These are phyloP conservation scores for Molorchus minor DNA, from an alignment of 2,888 invertebrate species.

Conservation along the genomic window DNA sequence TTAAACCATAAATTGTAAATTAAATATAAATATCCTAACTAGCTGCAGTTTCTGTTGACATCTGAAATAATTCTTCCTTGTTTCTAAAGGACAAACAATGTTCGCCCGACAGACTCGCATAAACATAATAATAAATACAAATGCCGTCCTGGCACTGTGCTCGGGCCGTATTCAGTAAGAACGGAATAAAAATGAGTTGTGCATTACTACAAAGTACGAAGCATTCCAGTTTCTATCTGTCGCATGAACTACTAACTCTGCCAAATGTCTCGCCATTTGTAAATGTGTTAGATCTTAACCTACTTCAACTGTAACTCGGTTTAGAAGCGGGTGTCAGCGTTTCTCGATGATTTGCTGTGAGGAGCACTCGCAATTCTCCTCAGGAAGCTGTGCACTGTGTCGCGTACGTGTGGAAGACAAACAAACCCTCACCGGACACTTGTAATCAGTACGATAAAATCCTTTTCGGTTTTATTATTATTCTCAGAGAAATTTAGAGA, in stretches of 20 bases:
- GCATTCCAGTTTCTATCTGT: constrained; percentile 34
- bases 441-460: too few species aligned
- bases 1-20: too few species aligned
- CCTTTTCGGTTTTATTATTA: too few species aligned
- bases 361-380: constrained; percentile 2
- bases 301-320: constrained; percentile 39
- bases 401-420: background rate
- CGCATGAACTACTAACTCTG: constrained; percentile 28
- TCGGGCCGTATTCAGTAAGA: constrained; percentile 28
- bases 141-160: constrained; percentile 25
- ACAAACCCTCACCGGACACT: too few species aligned
- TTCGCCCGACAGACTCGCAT: constrained; percentile 21
- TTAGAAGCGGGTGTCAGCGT: constrained; percentile 26
- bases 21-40: too few species aligned
- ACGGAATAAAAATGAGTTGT: constrained; percentile 41
- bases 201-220: constrained; percentile 32
- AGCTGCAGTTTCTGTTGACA: too few species aligned
- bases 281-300: constrained; percentile 43
- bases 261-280: constrained; percentile 44
- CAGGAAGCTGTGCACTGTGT: background rate
- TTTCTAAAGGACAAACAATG: background rate
- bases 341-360: constrained; percentile 5
- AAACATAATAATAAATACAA: constrained; percentile 36
- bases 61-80: background rate
- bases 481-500: too few species aligned